Evolutionary conservation across 1,140 invertebrate species (phyloP), one percentile per base, ranked within the genome.

Genomic region (Tetragonula clypearis): DNA sequence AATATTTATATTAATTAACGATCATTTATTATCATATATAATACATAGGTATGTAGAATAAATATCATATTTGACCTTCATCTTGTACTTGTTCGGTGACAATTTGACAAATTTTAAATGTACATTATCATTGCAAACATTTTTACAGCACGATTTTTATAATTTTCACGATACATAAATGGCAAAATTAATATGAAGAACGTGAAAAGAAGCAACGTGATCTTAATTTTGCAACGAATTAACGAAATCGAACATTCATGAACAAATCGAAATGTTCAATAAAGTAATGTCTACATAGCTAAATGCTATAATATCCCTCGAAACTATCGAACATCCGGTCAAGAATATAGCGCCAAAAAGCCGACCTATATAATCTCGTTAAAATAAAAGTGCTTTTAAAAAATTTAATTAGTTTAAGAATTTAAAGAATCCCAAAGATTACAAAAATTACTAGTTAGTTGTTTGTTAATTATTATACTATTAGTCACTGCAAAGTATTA

Each of bases 181-280:
- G 23, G n/a, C 23, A 62, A 62, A 62, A 62, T 62, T 12, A 23
- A 62, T 62, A 30, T 30, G 26, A 66, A 17, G 26, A 0, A 9
- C 5, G 17, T 2, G 8, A 26, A 19, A 26, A 2, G 15, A 14
- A 65, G 62, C n/a, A 0, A 23, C 11, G n/a, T 26, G n/a, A 66
- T 66, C 62, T 66, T 15, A 66, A 66, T 66, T 26, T 15, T 66
- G 5, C n/a, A 26, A 66, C 62, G 65, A 26, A 26, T 66, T 66
- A 30, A 66, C 65, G 26, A 66, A 66, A 26, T 26, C n/a, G 65
- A 66, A n/a, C 26, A 30, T 66, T 66, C 15, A 66, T 66, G 65
- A 66, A 66, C 65, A 66, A 66, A 66, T 66, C 26, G n/a, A 19
- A 66, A 66, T 66, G 65, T 66, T 30, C 65, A n/a, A 66, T 26